These are phyloP conservation scores for Cyclura pinguis DNA, from an alignment of 2,797 vertebrate genomes.

Conservation along the genomic window DNA sequence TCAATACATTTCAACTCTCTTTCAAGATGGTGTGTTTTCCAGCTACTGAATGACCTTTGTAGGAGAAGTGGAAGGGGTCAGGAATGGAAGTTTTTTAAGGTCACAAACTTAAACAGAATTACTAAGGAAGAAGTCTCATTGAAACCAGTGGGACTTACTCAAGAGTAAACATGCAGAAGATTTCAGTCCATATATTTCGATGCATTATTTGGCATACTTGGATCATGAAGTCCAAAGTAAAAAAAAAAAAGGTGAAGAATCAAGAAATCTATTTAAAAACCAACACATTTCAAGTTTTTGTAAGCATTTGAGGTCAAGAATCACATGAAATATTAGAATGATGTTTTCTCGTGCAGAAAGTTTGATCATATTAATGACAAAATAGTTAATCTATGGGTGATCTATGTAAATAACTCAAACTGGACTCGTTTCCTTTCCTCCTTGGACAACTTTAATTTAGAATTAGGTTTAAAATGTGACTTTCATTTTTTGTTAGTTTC, in stretches of 20 bases:
- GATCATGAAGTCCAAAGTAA: background rate
- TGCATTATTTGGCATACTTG: background rate
- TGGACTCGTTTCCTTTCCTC: background rate
- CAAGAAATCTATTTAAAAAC: background rate
- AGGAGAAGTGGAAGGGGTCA: background rate
- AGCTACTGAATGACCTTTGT: background rate
- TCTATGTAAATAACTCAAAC: background rate
- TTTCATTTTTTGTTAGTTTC: background rate
- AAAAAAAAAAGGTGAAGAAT: background rate
- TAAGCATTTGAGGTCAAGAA: background rate
- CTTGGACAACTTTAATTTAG: background rate
- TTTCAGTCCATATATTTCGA: background rate
- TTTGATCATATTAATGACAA: background rate
- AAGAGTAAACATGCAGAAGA: background rate
- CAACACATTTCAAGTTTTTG: background rate
- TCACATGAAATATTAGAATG: background rate
- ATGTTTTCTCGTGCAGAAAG: background rate
- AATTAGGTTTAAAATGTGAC: background rate
- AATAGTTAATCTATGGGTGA: background rate
- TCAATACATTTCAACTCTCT: conserved; percentile 3
- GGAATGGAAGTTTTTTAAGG: background rate
- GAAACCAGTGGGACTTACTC: background rate
- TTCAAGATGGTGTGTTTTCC: conserved; percentile 4
- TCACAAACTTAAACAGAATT: background rate
- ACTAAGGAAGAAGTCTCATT: background rate